Conservation (phyloP, 1,140 invertebrate genomes). For the Vanessa atalanta region DNA sequence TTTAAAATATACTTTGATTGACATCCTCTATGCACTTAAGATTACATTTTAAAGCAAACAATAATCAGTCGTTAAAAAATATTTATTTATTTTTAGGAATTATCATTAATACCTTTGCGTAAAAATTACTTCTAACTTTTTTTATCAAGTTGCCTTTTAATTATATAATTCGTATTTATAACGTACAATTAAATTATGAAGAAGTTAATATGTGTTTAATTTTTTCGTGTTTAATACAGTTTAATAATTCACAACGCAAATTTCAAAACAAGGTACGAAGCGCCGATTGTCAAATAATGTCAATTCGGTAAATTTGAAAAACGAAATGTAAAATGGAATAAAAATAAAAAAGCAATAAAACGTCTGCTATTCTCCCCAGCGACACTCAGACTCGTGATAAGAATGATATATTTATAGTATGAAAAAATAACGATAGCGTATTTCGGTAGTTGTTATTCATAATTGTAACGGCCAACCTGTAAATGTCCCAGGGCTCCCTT, state of each 20-base stretch:
- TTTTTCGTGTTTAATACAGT: background rate
- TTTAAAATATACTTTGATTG: background rate
- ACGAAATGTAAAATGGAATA: slow-evolving; percentile 23
- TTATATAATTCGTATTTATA: too few relatives aligned
- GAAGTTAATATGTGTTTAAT: background rate
- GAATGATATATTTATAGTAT: slow-evolving; percentile 33
- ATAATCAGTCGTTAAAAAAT: too few relatives aligned
- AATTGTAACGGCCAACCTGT: too few relatives aligned
- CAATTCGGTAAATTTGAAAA: slow-evolving; percentile 41
- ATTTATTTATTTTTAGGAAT: too few relatives aligned
- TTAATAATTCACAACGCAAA: background rate
- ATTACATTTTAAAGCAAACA: background rate
- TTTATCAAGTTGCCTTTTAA: too few relatives aligned
- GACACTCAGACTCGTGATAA: slow-evolving; percentile 26
- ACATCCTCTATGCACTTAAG: background rate
- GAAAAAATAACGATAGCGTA: background rate
- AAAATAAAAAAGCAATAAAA: slow-evolving; percentile 33
- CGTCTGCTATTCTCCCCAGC: slow-evolving; percentile 31
- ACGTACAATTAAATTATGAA: too few relatives aligned
- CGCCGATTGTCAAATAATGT: slow-evolving; percentile 39
- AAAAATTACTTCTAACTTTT: too few relatives aligned
- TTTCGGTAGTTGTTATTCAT: background rate
- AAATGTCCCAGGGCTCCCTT: too few relatives aligned
- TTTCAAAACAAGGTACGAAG: slow-evolving; percentile 12
- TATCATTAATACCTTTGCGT: too few relatives aligned